Percentiles rank a stretch among this genome's conserved stretches.
Evolutionary conservation across 35 echinoderm and acorn worm species (phyloP).

Genomic region (Acanthaster planci): DNA sequence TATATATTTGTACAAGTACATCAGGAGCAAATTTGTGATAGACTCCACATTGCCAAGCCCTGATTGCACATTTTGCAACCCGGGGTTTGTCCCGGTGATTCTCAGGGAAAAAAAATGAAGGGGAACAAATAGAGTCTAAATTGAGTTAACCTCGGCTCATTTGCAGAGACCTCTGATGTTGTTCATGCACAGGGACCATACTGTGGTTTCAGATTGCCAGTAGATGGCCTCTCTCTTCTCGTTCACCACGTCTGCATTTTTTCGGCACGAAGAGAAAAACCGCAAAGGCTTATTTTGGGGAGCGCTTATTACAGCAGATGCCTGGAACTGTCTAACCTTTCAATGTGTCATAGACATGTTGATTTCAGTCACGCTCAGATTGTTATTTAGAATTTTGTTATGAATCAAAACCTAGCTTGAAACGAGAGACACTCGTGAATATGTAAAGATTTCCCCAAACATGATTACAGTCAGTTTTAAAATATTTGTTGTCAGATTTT

Average conservation of each 20-base stretch:
- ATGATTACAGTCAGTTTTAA: too few relatives aligned
- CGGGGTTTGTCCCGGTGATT: background rate
- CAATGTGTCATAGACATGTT: too few relatives aligned
- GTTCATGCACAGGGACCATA: background rate
- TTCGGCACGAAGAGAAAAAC: conserved; percentile 13
- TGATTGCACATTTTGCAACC: too few relatives aligned
- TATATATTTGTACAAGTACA: too few relatives aligned
- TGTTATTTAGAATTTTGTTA: too few relatives aligned
- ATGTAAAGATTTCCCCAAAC: too few relatives aligned
- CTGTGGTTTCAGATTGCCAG: background rate
- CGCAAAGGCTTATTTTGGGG: background rate
- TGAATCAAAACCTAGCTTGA: too few relatives aligned
- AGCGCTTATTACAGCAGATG: conserved; percentile 1
- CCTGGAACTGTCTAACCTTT: background rate
- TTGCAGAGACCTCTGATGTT: conserved; percentile 22
- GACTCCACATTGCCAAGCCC: too few relatives aligned
- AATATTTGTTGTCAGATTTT: too few relatives aligned
- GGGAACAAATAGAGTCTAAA: conserved; percentile 23
- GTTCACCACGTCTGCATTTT: conserved; percentile 10
- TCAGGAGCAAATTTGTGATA: too few relatives aligned
- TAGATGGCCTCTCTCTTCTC: background rate
- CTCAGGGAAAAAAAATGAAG: background rate
- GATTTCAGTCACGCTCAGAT: too few relatives aligned
- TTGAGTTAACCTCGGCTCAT: conserved; percentile 18
- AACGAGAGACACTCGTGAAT: too few relatives aligned